Percentiles rank a stretch among this genome's conserved stretches.
Conservation (phyloP, 2,888 invertebrate genomes). For the Luffia ferchaultella region DNA sequence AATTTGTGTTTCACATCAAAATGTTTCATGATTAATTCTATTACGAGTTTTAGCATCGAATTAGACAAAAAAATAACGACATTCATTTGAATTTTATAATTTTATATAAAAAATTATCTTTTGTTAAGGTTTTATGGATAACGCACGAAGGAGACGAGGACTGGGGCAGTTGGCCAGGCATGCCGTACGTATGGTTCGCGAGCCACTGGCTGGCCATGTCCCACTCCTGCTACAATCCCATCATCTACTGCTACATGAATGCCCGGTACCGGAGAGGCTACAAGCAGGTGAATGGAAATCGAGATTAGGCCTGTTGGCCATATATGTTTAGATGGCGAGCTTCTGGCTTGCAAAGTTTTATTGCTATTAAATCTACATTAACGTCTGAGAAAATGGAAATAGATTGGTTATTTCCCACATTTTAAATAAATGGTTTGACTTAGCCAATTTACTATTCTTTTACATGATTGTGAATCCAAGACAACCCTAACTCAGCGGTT, state of each 20-base stretch:
- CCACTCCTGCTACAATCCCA: slow-evolving; percentile 87
- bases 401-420: no score
- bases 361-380: slow-evolving; percentile 78
- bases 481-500: no score
- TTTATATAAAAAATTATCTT: no score
- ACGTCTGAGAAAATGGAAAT: slow-evolving; percentile 65
- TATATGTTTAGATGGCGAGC: slow-evolving; percentile 71
- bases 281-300: slow-evolving; percentile 51
- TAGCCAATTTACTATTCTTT: no score
- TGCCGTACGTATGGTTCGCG: slow-evolving; percentile 80
- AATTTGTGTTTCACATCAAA: no score
- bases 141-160: slow-evolving; percentile 52
- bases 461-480: no score
- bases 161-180: slow-evolving; percentile 69
- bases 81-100: no score
- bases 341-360: slow-evolving; percentile 81
- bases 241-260: slow-evolving; percentile 91
- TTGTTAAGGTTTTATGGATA: slow-evolving; percentile 66
- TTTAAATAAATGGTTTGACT: no score
- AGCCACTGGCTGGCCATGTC: slow-evolving; percentile 90
- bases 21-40: no score
- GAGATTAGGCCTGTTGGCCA: no score
- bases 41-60: no score
- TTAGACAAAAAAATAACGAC: no score
- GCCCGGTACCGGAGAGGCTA: slow-evolving; percentile 78